Conservation (phyloP, 2,113 vertebrate species). For the Formicarius rufipectus region DNA sequence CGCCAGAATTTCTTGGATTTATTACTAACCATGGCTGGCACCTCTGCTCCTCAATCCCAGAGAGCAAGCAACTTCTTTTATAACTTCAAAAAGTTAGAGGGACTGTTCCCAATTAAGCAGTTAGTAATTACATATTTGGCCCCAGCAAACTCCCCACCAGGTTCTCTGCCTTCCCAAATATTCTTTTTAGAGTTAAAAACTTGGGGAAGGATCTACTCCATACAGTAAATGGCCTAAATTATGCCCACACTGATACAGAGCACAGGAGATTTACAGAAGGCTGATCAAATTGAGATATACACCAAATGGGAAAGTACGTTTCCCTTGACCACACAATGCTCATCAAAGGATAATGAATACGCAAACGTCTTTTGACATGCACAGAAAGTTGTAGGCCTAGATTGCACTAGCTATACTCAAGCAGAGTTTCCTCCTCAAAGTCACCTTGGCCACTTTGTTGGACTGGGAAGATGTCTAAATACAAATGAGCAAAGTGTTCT, state of each 20-base stretch:
- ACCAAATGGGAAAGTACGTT: neutral
- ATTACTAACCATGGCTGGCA: neutral
- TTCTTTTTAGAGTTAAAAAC: neutral
- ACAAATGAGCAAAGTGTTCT: neutral
- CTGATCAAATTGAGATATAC: constrained; percentile 19
- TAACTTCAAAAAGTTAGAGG: neutral
- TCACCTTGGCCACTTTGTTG: constrained; percentile 5
- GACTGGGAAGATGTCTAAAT: neutral
- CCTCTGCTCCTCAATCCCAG: accelerated
- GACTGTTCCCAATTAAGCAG: neutral
- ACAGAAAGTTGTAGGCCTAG: neutral
- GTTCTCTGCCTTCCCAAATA: neutral
- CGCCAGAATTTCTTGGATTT: neutral
- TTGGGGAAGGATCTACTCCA: neutral
- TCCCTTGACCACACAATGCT: neutral
- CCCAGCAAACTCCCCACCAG: neutral
- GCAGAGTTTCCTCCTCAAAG: neutral
- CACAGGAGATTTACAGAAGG: neutral
- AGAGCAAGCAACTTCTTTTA: neutral
- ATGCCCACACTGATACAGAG: neutral
- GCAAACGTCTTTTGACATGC: neutral
- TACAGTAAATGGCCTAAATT: neutral
- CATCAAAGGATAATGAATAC: constrained; percentile 51
- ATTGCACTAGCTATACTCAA: neutral
- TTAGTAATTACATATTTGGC: neutral